Base-by-base conservation (phyloP, 2,888 invertebrate genomes). In the Limnephilus rhombicus region DNA sequence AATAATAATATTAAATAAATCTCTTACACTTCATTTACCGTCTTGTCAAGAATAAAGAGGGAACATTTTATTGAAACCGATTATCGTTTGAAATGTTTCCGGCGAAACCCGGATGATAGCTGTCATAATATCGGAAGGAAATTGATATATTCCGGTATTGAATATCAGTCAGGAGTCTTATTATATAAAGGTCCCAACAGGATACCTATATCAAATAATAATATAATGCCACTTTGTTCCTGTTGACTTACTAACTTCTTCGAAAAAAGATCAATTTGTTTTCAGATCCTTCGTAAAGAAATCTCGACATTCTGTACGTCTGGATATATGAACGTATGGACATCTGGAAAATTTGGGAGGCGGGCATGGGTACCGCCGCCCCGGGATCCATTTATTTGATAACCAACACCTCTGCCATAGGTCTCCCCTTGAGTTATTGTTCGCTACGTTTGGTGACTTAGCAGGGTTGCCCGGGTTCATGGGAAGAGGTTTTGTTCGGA, bases 231-330 rank as follows among this genome's bases (percentile, higher is more conserved):
- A 68, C 24, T 68, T 68, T 68, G 53, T 68, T 68, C 53, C 41
- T 80, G 89, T 80, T 29, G 80, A 89, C 34, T 68, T 41, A 81
- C 34, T 80, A 89, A 41, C 31, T 90, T 83, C 82, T 80, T 80
- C 31, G 31, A 49, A 18, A 53, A 53, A 18, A 68, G 13, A 49
- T 49, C 49, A 49, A 49, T 45, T 53, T 53, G 15, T 2, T 49
- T 18, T 29, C 53, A 68, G 3, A 18, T 18, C 24, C 53, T 68
- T 68, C 24, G 24, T 68, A 7, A 24, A 68, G 53, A 24, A 18
- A 53, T 53, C 53, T 53, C 3, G 53, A 53, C 18, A 18, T 53
- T 2, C 12, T 15, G 15, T 3, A 53, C 53, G 5, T 68, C 53
- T 24, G 53, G 18, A 68, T 5, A 24, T 45, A 15, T 41, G 37